Evolutionary conservation across 2,113 vertebrate genomes (phyloP).

Genomic region (Indicator indicator): DNA sequence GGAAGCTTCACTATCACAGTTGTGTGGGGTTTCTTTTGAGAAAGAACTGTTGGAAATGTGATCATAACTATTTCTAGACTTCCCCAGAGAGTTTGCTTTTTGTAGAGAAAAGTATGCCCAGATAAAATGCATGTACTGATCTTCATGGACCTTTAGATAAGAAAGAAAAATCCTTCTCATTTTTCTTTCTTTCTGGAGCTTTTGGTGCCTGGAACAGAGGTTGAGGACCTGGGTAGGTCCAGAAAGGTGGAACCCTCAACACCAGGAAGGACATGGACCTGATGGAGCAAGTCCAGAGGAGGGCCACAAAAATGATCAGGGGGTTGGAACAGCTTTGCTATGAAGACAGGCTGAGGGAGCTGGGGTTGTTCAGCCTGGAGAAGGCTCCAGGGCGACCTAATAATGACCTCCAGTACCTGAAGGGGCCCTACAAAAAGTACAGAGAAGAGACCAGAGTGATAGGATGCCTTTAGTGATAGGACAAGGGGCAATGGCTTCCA

Average conservation of each 20-base stretch:
- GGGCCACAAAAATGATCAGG: too few relatives aligned
- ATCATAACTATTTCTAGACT: not conserved
- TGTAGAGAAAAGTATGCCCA: not conserved
- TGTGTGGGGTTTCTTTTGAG: not conserved
- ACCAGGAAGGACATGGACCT: too few relatives aligned
- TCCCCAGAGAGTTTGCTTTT: not conserved
- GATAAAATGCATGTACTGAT: not conserved
- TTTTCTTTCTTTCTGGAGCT: not conserved
- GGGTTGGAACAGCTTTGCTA: too few relatives aligned
- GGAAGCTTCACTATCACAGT: not conserved
- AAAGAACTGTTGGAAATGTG: not conserved
- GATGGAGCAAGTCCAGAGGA: too few relatives aligned
- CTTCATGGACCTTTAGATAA: not conserved
- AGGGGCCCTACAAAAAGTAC: too few relatives aligned
- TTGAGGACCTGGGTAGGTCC: not conserved
- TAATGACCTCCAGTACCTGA: too few relatives aligned
- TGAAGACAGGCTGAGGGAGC: too few relatives aligned
- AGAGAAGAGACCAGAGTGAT: too few relatives aligned
- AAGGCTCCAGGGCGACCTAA: too few relatives aligned
- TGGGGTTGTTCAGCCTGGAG: too few relatives aligned
- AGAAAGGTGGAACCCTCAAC: not conserved
- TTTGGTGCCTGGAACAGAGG: not conserved
- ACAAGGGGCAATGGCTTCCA: too few relatives aligned
- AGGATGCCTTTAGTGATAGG: too few relatives aligned
- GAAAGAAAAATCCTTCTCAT: not conserved